Percentiles rank a stretch among this genome's conserved stretches.
Conservation (phyloP, 2,797 vertebrate species). For the Sphaeramia orbicularis region DNA sequence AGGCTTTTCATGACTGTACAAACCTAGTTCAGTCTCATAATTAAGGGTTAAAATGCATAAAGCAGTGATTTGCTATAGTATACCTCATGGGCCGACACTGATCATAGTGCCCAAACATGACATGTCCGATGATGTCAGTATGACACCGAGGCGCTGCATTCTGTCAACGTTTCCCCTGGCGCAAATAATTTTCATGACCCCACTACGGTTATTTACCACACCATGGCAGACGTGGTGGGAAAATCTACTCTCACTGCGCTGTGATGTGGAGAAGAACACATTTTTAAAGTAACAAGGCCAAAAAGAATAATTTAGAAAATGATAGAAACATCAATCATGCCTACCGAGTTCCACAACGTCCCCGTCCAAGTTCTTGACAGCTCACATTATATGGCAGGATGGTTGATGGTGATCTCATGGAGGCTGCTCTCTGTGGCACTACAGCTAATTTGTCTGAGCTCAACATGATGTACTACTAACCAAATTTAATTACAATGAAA, state of each 20-base stretch:
- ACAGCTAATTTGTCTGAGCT: conserved; percentile 56
- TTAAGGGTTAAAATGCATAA: conserved; percentile 26
- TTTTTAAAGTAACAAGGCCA: conserved; percentile 44
- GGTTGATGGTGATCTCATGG: conserved; percentile 69
- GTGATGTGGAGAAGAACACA: conserved; percentile 59
- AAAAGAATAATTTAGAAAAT: conserved; percentile 60
- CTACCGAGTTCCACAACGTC: conserved; percentile 40
- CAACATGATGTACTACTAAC: conserved; percentile 49
- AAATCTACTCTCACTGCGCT: conserved; percentile 64
- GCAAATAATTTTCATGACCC: conserved; percentile 62
- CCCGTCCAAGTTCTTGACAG: conserved; percentile 67
- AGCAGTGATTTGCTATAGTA: conserved; percentile 27
- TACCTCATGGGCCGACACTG: conserved; percentile 34
- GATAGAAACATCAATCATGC: conserved; percentile 72
- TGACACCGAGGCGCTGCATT: conserved; percentile 55
- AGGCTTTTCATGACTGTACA: no score
- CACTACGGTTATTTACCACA: conserved; percentile 55
- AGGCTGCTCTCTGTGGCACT: conserved; percentile 47
- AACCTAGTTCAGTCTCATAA: no score
- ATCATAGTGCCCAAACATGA: conserved; percentile 56
- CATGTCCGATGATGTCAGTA: conserved; percentile 73
- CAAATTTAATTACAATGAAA: conserved; percentile 53
- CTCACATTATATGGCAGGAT: conserved; percentile 54
- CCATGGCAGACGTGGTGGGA: conserved; percentile 64
- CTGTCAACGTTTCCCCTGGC: conserved; percentile 75